A percentile compares a stretch with the other conserved stretches of the same genome.
phyloP scores from a whole-genome alignment of 2,888 invertebrate genomes.

The Dryadula phaetusa region DNA sequence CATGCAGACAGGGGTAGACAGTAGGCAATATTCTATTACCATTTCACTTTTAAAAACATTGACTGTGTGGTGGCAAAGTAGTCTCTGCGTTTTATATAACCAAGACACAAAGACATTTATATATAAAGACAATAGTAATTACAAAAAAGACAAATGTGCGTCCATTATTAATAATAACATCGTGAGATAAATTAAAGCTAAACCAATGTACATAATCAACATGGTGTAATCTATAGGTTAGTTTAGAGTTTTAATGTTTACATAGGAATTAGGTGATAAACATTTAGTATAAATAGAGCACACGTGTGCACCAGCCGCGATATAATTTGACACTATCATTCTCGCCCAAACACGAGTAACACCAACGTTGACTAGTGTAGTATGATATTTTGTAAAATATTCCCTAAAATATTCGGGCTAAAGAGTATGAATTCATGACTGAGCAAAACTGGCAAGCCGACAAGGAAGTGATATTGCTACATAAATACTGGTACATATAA shows the following conservation, averaged over 20 bases:
- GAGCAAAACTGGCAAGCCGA: neutral
- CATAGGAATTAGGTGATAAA: conserved; percentile 16
- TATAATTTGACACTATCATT: conserved; percentile 16
- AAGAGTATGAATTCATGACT: neutral
- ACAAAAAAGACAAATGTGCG: neutral
- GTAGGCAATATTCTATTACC: too few species aligned
- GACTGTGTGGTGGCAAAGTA: too few species aligned
- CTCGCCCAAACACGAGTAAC: neutral
- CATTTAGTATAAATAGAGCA: conserved; percentile 27
- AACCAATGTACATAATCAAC: neutral
- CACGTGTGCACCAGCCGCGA: conserved; percentile 25
- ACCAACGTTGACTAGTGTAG: neutral
- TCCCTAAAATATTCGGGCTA: neutral
- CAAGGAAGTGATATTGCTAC: too few species aligned
- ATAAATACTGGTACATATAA: too few species aligned
- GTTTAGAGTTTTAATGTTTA: neutral
- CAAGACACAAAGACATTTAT: too few species aligned
- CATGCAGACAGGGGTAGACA: too few species aligned
- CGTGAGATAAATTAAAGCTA: neutral
- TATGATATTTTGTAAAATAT: neutral
- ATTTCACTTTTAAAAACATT: too few species aligned
- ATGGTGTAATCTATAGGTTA: neutral
- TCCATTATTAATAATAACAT: neutral
- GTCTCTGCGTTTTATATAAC: too few species aligned
- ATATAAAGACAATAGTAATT: too few species aligned